Evolutionary conservation across 2,797 vertebrate genomes (phyloP), one percentile per base, ranked within the genome.

Genomic region (Enteromius radiatus): DNA sequence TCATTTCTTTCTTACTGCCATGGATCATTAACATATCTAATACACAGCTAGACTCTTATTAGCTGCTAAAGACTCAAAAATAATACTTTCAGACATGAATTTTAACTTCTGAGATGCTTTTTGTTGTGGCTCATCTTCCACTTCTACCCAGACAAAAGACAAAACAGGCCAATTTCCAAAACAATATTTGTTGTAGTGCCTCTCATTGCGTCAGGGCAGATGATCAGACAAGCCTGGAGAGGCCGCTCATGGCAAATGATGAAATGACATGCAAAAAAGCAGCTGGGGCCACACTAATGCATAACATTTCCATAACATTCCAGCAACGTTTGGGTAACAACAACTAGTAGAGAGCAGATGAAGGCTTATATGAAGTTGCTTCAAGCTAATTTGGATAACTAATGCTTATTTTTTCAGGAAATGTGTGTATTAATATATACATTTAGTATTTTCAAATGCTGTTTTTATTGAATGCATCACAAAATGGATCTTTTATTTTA

Each of bases 151-250:
- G n/a, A n/a, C n/a, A n/a, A n/a, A n/a, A n/a, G 41, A n/a, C 93
- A 92, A 92, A 89, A 93, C 89, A 94, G 94, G 93, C 94, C 88
- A 92, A 86, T 88, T 94, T 96, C 92, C 83, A 86, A 89, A 86
- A 41, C 84, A 77, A 85, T 84, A 84, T 87, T 86, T 89, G 86
- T 83, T 75, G 91, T 91, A 80, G 52, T 71, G 69, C 63, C 75
- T 83, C 68, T 86, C 91, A 92, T 89, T 93, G 91, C 94, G 91
- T 93, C 90, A 78, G 93, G 94, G 93, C 93, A 93, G 91, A 92
- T 90, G 92, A 95, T 95, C 95, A 95, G 86, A 84, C 80, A 61
- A 87, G 76, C 79, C 88, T 87, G 83, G 84, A 81, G 84, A 88
- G 76, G 77, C 75, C 17, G 80, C 87, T 84, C 79, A 85, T 85